These are phyloP conservation scores for Ips nitidus DNA, from an alignment of 1,140 invertebrate species.

Conservation along the genomic window DNA sequence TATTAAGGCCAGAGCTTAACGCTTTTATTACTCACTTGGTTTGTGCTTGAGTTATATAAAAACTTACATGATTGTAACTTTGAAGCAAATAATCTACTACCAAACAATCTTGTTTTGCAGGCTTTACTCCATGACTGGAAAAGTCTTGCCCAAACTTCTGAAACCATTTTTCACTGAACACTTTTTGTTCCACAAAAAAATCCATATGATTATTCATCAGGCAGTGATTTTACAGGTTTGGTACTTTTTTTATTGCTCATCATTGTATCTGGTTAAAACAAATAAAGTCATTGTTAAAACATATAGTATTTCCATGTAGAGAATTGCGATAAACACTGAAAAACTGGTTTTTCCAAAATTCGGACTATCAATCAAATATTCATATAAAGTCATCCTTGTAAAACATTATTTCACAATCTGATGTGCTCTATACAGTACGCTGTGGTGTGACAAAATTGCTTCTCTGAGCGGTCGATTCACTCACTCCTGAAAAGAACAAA, in stretches of 20 bases:
- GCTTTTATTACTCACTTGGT: constrained; percentile 30
- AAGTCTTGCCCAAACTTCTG: constrained; percentile 16
- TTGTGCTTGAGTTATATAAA: too few species aligned
- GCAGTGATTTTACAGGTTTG: constrained; percentile 15
- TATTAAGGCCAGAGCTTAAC: neutral
- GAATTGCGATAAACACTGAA: constrained; percentile 59
- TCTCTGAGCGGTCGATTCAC: too few species aligned
- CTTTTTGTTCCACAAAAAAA: constrained; percentile 9
- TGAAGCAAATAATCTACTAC: constrained; percentile 42
- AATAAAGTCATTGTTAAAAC: constrained; percentile 59
- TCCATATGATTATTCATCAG: neutral
- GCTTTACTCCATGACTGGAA: constrained; percentile 27
- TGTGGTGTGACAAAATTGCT: too few species aligned
- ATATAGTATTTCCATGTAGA: constrained; percentile 61
- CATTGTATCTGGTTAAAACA: constrained; percentile 44
- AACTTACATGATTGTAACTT: too few species aligned
- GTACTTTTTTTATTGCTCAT: constrained; percentile 16
- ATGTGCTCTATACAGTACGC: too few species aligned
- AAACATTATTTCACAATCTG: too few species aligned
- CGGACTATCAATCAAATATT: constrained; percentile 12
- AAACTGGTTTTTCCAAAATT: constrained; percentile 61
- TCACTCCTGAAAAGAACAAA: too few species aligned
- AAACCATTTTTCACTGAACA: constrained; percentile 23
- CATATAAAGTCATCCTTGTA: too few species aligned
- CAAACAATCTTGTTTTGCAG: constrained; percentile 38